Evolutionary conservation across 2,113 vertebrate species (phyloP).

Genomic region (Hemibagrus wyckioides): DNA sequence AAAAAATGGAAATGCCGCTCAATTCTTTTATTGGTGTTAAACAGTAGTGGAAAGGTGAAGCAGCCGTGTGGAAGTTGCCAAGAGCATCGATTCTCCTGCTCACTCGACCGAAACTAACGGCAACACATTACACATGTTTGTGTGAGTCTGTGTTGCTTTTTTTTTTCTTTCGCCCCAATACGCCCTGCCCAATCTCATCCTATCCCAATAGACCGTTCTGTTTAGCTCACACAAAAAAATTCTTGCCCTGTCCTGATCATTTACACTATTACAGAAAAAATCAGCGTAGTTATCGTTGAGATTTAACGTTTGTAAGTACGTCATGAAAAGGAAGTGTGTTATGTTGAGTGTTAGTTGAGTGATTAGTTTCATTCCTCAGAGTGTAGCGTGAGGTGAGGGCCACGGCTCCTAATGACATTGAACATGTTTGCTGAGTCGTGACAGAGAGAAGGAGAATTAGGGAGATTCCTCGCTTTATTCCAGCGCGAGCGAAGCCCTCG

Average conservation of each 20-base stretch:
- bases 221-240: neutral
- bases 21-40: neutral
- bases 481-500: constrained; percentile 25
- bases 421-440: constrained; percentile 58
- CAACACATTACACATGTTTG: constrained; percentile 39
- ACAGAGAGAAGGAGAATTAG: constrained; percentile 58
- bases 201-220: neutral
- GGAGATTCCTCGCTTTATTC: constrained; percentile 59
- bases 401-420: constrained; percentile 59
- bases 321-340: neutral
- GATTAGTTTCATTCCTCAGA: constrained; percentile 62
- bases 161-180: constrained; percentile 20
- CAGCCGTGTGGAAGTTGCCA: constrained; percentile 13
- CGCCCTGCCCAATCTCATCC: constrained; percentile 12
- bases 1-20: neutral
- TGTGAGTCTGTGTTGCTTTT: constrained; percentile 16
- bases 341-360: constrained; percentile 54
- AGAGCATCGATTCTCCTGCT: constrained; percentile 48
- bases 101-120: constrained; percentile 50
- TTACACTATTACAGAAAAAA: neutral
- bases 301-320: neutral
- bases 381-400: constrained; percentile 47
- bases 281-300: neutral
- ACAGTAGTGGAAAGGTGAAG: constrained; percentile 33
- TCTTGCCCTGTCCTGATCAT: neutral